A percentile compares a stretch with the other conserved stretches of the same genome.
phyloP scores from a whole-genome alignment of 2,113 vertebrate genomes.

The Sinocyclocheilus anophthalmus region DNA sequence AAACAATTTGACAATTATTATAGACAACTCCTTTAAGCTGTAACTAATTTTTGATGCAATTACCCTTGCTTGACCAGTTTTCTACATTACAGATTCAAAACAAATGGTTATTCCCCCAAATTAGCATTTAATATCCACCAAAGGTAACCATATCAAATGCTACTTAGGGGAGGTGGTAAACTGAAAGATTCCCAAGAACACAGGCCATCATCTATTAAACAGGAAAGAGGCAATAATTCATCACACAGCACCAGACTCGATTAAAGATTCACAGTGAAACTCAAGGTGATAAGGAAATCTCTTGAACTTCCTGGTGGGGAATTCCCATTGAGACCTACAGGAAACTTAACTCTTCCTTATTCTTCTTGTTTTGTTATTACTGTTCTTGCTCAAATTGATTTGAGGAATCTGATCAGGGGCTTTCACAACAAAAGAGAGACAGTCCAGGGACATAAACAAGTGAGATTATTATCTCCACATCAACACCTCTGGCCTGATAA shows the following conservation, averaged over 20 bases:
- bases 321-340: slow-evolving; percentile 40
- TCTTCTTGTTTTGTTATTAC: neutral
- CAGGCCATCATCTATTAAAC: slow-evolving; percentile 9
- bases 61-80: neutral
- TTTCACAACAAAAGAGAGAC: neutral
- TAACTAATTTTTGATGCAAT: too few species aligned
- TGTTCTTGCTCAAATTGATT: neutral
- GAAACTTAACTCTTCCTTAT: slow-evolving; percentile 49
- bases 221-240: slow-evolving; percentile 14
- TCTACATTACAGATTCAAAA: neutral
- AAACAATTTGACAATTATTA: neutral
- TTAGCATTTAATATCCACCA: too few species aligned
- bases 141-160: neutral
- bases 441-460: neutral
- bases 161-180: neutral
- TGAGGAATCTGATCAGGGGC: slow-evolving; percentile 1
- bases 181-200: neutral
- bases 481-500: neutral
- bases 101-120: neutral
- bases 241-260: slow-evolving; percentile 24
- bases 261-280: slow-evolving; percentile 37
- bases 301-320: slow-evolving; percentile 53
- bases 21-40: neutral
- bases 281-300: slow-evolving; percentile 28
- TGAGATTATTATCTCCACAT: neutral